Evolutionary conservation across 2,888 invertebrate genomes (phyloP).

Genomic region (Psylliodes chrysocephalus): DNA sequence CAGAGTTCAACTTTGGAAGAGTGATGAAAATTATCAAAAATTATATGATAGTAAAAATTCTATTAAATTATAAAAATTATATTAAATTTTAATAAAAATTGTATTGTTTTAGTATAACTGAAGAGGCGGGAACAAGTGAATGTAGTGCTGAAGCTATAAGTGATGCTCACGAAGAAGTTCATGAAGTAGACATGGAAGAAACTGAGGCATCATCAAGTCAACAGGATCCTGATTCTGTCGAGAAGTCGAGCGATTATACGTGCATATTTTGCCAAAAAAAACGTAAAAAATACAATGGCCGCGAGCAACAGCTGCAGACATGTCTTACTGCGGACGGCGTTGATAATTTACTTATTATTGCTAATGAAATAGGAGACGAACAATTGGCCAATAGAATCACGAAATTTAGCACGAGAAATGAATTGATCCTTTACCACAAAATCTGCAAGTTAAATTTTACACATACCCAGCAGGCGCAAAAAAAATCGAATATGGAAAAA

Average conservation of each 20-base stretch:
- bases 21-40: too few species aligned
- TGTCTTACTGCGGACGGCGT: background rate
- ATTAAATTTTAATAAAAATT: background rate
- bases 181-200: background rate
- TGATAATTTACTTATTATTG: background rate
- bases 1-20: too few species aligned
- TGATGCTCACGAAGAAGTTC: background rate
- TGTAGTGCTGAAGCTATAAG: too few species aligned
- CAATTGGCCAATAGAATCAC: background rate
- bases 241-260: background rate
- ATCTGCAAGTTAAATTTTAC: background rate
- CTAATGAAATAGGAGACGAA: background rate
- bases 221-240: background rate
- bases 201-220: background rate
- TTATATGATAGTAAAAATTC: too few species aligned
- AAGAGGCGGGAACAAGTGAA: background rate
- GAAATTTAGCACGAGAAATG: background rate
- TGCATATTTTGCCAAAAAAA: background rate
- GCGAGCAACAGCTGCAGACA: background rate
- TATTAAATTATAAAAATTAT: too few species aligned
- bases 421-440: background rate
- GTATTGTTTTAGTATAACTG: background rate
- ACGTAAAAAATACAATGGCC: background rate
- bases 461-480: background rate
- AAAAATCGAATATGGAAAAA: background rate